Evolutionary conservation across 2,113 vertebrate species (phyloP).

Genomic region (Prunella fulvescens): DNA sequence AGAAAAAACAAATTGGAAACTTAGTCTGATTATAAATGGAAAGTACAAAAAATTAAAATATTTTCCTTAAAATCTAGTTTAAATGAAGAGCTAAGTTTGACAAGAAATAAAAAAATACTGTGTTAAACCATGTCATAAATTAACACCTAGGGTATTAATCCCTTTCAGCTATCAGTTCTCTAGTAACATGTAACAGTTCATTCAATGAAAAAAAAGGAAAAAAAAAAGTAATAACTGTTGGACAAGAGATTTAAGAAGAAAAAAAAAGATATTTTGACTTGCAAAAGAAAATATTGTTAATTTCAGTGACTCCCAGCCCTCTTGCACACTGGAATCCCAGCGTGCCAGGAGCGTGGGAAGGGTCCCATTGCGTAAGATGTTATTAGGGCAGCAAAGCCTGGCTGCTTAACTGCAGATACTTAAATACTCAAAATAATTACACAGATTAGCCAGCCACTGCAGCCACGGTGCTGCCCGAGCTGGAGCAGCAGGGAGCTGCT

Average conservation of each 20-base stretch:
- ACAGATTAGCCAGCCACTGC: not conserved
- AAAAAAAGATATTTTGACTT: not conserved
- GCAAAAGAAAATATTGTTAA: not conserved
- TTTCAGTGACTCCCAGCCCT: not conserved
- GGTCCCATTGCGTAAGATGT: not conserved
- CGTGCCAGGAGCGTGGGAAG: not conserved
- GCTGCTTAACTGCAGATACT: conserved; percentile 34
- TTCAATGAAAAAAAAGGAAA: not conserved
- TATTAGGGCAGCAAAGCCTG: conserved; percentile 44
- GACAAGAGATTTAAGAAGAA: not conserved
- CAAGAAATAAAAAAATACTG: not conserved
- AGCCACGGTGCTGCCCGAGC: not conserved
- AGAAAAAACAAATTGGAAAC: not conserved
- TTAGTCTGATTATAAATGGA: not conserved
- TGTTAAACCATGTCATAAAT: not conserved
- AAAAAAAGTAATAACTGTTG: not conserved
- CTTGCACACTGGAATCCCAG: not conserved
- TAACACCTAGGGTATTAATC: not conserved
- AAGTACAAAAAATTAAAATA: not conserved
- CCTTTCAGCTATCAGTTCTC: not conserved
- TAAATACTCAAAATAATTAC: conserved; percentile 44
- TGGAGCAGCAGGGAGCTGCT: not conserved
- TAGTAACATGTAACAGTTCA: not conserved
- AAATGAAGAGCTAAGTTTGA: not conserved
- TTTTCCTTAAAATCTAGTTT: not conserved